These are phyloP conservation scores for Mus musculus DNA, from an alignment of 2,113 vertebrate genomes.

Conservation along the genomic window DNA sequence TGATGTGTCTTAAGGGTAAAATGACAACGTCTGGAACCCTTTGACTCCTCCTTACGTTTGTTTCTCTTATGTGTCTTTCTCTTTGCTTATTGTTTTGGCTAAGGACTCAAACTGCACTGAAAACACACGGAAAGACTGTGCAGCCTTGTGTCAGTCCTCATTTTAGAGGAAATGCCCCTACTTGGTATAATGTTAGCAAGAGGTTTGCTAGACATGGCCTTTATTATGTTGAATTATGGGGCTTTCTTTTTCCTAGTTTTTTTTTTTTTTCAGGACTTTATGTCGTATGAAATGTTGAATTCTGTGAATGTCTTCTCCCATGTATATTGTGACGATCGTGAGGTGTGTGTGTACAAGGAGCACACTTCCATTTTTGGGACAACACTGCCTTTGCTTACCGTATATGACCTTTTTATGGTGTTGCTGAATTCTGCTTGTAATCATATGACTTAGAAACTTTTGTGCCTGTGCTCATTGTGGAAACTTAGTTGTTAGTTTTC, in stretches of 20 bases:
- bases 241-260: background rate
- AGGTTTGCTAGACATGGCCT: background rate
- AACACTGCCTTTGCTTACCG: background rate
- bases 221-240: no score
- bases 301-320: background rate
- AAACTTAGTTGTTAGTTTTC: background rate
- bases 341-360: background rate
- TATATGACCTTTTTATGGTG: background rate
- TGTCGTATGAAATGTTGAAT: no score
- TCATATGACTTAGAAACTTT: background rate
- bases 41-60: background rate
- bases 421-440: background rate
- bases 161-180: background rate
- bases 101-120: background rate
- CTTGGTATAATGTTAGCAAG: background rate
- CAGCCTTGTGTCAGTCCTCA: background rate
- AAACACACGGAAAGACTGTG: background rate
- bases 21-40: background rate
- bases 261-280: background rate
- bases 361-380: background rate
- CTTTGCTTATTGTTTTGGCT: background rate
- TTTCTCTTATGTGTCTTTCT: background rate
- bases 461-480: background rate
- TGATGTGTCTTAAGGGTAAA: background rate
- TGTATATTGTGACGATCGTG: no score